Base-by-base conservation (phyloP, 2,797 vertebrate genomes). In the Bryconaethiops microstoma region DNA sequence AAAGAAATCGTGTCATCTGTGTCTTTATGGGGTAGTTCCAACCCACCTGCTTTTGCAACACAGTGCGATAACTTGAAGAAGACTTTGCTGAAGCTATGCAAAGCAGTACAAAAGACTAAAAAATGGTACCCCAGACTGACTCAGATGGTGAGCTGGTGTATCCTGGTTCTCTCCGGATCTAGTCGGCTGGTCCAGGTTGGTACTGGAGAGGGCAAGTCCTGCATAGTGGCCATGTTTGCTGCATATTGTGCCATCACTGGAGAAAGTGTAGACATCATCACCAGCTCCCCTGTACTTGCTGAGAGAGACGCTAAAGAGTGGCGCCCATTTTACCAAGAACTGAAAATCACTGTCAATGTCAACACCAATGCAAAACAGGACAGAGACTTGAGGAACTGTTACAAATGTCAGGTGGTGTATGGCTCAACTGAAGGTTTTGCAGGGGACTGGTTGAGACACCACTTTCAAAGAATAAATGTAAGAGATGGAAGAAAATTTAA, bases 211-310 rank as follows among this genome's bases (percentile, higher is more conserved):
- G 92, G 89, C 0, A 93, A 93, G 86, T 92, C 92, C 0, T 92
- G 91, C 4, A 90, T 90, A 0, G 88, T 93, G 35, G 91, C 91
- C 0, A 92, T 93, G 91, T 92, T 92, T 85, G 92, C 92, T 0
- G 92, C 91, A 6, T 88, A 76, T 76, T 4, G 79, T 74, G 89
- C 81, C 0, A 0, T 80, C 76, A 79, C 0, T 8, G 79, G 83
- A 60, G 9, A 90, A 40, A 81, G 52, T 0, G 89, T 92, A 0
- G 88, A 93, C 50, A 85, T 93, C 8, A 86, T 93, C 80, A 86
- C 86, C 12, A 90, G 90, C 45, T 92, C 89, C 8, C 35, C 77
- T 12, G 86, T 90, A 65, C 87, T 93, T 17, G 90, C 91, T 79
- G 25, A 89, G 12, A 84, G 91, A 84, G 91, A 92, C 57, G 50